Percentiles rank a stretch among this genome's conserved stretches.
Evolutionary conservation across 2,797 vertebrate genomes (phyloP).

Genomic region (Perodicticus potto): DNA sequence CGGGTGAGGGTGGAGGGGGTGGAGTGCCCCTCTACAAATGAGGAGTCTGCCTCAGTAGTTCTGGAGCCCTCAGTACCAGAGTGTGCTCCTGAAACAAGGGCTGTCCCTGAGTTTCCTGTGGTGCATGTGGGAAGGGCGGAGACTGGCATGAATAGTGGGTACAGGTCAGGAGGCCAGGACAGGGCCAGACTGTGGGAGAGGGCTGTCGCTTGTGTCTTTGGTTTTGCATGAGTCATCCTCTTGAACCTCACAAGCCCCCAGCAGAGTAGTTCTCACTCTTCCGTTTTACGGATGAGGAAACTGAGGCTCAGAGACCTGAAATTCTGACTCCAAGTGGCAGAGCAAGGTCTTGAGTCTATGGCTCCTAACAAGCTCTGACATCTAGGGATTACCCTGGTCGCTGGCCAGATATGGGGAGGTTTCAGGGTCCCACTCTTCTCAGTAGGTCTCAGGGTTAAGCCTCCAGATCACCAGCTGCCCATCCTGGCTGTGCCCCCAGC

Average conservation of each 20-base stretch:
- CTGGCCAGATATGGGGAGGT: not conserved
- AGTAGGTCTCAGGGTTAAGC: not conserved
- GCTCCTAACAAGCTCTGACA: not conserved
- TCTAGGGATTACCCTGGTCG: not conserved
- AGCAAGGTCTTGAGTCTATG: not conserved
- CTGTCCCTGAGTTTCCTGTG: not conserved
- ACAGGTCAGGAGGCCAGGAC: not conserved
- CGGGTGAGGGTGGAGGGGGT: slow-evolving; percentile 45
- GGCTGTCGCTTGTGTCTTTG: not conserved
- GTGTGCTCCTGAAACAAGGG: not conserved
- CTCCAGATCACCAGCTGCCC: not conserved
- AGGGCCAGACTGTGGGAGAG: not conserved
- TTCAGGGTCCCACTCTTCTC: not conserved
- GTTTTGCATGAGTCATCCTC: not conserved
- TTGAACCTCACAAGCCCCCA: not conserved
- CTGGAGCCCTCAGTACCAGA: not conserved
- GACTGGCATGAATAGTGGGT: not conserved
- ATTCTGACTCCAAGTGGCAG: not conserved
- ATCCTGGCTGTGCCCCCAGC: not conserved
- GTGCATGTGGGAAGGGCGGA: not conserved
- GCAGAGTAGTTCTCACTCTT: not conserved
- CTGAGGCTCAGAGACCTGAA: not conserved
- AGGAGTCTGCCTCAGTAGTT: not conserved
- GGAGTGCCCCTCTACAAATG: not conserved
- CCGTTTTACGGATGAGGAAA: slow-evolving; percentile 6